Conservation (phyloP, 2,797 vertebrate genomes). For the Cottoperca gobio region DNA sequence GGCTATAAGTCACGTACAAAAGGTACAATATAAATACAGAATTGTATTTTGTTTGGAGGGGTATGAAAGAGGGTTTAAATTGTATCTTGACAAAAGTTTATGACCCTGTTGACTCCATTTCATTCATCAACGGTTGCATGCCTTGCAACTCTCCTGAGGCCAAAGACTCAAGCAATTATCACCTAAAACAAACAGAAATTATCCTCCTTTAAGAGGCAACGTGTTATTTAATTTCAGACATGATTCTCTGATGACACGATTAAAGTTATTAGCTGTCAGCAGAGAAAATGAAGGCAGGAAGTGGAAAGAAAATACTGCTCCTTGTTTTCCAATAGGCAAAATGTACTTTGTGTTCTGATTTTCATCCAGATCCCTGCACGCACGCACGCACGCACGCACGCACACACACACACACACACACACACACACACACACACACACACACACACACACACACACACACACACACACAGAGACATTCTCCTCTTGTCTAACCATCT, state of each 20-base stretch:
- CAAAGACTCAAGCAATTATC: conserved; percentile 56
- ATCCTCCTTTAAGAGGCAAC: conserved; percentile 47
- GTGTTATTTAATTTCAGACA: conserved; percentile 67
- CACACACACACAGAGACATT: neutral
- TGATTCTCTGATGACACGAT: conserved; percentile 58
- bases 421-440: neutral
- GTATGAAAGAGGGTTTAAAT: neutral
- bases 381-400: neutral
- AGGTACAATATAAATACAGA: neutral
- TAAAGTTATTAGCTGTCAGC: conserved; percentile 43
- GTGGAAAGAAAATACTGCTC: neutral
- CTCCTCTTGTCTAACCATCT: conserved; percentile 41
- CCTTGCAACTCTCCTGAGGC: conserved; percentile 37
- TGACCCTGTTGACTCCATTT: conserved; percentile 5
- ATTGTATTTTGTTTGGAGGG: neutral
- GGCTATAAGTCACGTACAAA: neutral
- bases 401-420: neutral
- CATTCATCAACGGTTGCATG: conserved; percentile 30
- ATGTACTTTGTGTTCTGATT: neutral
- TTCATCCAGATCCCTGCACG: conserved; percentile 2
- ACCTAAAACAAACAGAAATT: conserved; percentile 63
- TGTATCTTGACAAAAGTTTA: neutral
- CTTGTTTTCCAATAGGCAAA: neutral
- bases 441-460: neutral
- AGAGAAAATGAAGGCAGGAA: conserved; percentile 7